Base-by-base conservation (phyloP, 1,140 invertebrate genomes). In the Charaxes varanes region DNA sequence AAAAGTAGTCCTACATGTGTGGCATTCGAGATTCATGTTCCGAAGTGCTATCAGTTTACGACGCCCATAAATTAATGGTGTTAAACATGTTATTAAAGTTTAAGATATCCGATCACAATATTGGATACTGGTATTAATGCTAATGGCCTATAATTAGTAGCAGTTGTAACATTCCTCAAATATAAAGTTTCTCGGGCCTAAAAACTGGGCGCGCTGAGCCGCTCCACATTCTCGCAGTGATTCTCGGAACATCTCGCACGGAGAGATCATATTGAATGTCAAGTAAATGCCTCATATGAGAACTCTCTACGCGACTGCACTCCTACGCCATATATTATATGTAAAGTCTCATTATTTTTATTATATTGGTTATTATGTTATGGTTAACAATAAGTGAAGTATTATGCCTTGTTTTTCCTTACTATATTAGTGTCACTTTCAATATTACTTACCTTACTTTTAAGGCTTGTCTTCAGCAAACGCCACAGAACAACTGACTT, bases 181-280 rank as follows among this genome's bases (percentile, higher is more conserved):
- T 12, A 26, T 12, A 26, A 12, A 26, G 23, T 26, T 26, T 26
- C 23, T 26, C 23, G 8, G 6, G 23, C 23, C 21, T 26, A 26
- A 26, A 26, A 26, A 26, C 23, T 26, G 23, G 23, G 10, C 23
- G 23, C 23, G n/a, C 23, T 2, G n/a, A 2, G 23, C 2, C 3
- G n/a, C n/a, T n/a, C 21, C 2, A 8, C 21, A 8, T 6, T 8
- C 21, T 6, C 21, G 6, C 2, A 8, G 3, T 7, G 3, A 6
- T 6, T 2, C 13, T 26, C 23, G 4, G 23, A 10, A 12, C 11
- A 24, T 5, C 10, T 4, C n/a, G 22, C 23, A 6, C 23, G n/a
- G 23, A 10, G n/a, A 24, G n/a, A 24, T 2, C 23, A 11, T 12
- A 12, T 4, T 23, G 23, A 11, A 26, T 26, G n/a, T 12, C 23